Evolutionary conservation across 2,888 invertebrate genomes (phyloP).

Genomic region (Tachina fera): DNA sequence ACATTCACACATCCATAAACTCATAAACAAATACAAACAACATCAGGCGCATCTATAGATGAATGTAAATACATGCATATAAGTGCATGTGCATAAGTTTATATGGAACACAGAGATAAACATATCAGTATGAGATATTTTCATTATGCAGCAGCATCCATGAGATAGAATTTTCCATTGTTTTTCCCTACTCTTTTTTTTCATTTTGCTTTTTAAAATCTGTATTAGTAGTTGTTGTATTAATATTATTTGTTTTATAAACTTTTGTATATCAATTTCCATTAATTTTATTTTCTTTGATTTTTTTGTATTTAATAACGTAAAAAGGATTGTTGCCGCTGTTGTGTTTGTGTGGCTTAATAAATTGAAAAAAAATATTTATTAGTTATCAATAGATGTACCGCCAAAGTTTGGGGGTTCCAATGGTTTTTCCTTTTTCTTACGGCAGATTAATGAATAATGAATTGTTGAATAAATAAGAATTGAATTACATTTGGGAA

Average conservation of each 20-base stretch:
- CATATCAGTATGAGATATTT: constrained; percentile 44
- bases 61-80: background rate
- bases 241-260: constrained; percentile 32
- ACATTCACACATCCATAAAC: constrained; percentile 28
- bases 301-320: constrained; percentile 10
- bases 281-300: constrained; percentile 30
- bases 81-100: background rate
- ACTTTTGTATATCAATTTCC: constrained; percentile 59
- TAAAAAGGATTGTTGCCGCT: constrained; percentile 36
- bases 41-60: too few species aligned
- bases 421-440: constrained; percentile 1
- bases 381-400: constrained; percentile 48
- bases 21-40: constrained; percentile 29
- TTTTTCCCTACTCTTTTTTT: constrained; percentile 4
- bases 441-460: constrained; percentile 2
- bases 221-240: background rate
- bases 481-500: background rate
- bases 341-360: background rate
- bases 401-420: constrained; percentile 22
- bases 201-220: background rate
- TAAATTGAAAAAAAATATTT: constrained; percentile 29
- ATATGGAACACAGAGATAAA: constrained; percentile 12
- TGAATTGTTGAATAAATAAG: constrained; percentile 1
- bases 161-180: constrained; percentile 44
- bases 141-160: constrained; percentile 26